A percentile compares a stretch with the other conserved stretches of the same genome.
Evolutionary conservation across 2,888 invertebrate genomes (phyloP).

Genomic region (Drosophila vallismaia): DNA sequence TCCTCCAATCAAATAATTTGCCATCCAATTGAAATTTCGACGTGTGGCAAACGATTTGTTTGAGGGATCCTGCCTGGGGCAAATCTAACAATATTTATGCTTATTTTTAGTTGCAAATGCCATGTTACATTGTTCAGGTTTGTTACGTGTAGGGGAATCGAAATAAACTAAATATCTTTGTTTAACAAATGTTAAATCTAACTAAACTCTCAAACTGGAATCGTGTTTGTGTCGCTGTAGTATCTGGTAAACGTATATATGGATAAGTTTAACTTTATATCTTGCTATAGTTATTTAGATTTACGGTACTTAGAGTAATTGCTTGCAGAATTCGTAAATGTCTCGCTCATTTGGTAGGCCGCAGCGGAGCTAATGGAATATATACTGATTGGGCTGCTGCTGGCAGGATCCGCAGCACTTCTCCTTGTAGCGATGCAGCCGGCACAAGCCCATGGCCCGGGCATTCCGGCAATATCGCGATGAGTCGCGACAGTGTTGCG

Average conservation of each 20-base stretch:
- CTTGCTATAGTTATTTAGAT: conserved; percentile 43
- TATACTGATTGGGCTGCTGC: conserved; percentile 40
- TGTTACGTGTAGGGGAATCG: neutral
- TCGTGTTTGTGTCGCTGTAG: conserved; percentile 18
- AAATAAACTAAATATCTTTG: conserved; percentile 7
- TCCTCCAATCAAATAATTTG: conserved; percentile 2
- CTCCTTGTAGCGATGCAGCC: conserved; percentile 91
- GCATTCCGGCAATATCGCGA: conserved; percentile 95
- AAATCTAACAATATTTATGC: conserved; percentile 26
- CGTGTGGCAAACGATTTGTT: conserved; percentile 25
- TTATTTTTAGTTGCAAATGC: conserved; percentile 38
- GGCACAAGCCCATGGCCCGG: conserved; percentile 94
- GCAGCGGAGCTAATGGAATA: conserved; percentile 48
- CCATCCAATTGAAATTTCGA: conserved; percentile 7
- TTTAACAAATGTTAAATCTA: conserved; percentile 21
- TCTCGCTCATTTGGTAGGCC: conserved; percentile 15
- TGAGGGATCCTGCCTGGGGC: conserved; percentile 23
- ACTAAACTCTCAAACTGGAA: conserved; percentile 28
- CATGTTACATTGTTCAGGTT: conserved; percentile 6
- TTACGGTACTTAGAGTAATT: conserved; percentile 59
- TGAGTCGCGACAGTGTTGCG: conserved; percentile 88
- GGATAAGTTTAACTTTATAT: conserved; percentile 46
- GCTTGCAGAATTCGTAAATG: conserved; percentile 51
- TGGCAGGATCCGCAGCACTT: conserved; percentile 94
- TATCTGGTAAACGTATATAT: conserved; percentile 36